Conservation (phyloP, 2,888 invertebrate genomes). For the Epistrophella euchroma region DNA sequence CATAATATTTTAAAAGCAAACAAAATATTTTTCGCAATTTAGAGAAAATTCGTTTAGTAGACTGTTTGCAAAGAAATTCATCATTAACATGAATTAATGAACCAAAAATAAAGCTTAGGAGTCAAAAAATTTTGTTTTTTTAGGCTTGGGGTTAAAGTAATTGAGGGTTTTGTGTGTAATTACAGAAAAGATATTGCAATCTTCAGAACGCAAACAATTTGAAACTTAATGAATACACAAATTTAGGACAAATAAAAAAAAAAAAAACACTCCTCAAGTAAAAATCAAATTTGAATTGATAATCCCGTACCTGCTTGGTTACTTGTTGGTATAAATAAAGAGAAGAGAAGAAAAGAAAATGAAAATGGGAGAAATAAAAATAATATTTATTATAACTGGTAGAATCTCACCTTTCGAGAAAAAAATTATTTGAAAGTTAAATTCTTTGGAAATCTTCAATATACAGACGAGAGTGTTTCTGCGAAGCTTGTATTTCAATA, state of each 20-base stretch:
- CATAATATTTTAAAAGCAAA: conserved; percentile 28
- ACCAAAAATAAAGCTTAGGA: not conserved
- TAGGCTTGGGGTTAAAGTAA: not conserved
- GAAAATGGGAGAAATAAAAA: no score
- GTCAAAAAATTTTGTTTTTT: not conserved
- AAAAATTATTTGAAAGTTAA: no score
- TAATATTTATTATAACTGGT: no score
- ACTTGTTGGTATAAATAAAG: no score
- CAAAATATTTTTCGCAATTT: conserved; percentile 31
- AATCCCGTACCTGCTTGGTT: no score
- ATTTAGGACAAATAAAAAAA: not conserved
- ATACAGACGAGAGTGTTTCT: no score
- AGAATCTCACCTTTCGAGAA: no score
- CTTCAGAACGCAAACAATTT: not conserved
- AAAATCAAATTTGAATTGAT: no score
- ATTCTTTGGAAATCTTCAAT: no score
- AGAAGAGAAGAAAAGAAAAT: no score
- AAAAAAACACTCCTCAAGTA: not conserved
- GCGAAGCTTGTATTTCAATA: no score
- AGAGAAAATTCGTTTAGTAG: conserved; percentile 10
- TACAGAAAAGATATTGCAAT: conserved; percentile 4
- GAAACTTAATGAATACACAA: not conserved
- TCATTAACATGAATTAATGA: conserved; percentile 31
- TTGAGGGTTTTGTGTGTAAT: not conserved
- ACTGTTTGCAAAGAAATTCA: not conserved